A percentile compares a stretch with the other conserved stretches of the same genome.
Conservation (phyloP, 2,113 vertebrate genomes). For the Periophthalmodon schlosseri region DNA sequence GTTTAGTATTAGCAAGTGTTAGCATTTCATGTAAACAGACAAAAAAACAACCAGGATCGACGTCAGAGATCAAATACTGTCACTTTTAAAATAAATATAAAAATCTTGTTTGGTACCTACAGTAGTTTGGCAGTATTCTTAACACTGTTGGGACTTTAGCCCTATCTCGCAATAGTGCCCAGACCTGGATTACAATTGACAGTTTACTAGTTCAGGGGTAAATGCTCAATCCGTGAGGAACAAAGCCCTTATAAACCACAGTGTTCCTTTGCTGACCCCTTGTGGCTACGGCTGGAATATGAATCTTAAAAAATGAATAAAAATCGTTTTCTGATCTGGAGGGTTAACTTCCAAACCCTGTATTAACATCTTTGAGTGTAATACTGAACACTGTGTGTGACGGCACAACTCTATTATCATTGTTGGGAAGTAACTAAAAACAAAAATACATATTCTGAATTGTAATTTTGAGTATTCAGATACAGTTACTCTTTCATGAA, state of each 20-base stretch:
- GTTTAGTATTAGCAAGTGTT: neutral
- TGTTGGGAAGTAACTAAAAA: too few relatives aligned
- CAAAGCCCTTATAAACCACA: neutral
- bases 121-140: neutral
- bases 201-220: neutral
- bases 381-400: slow-evolving; percentile 60
- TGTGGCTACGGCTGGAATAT: neutral
- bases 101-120: neutral
- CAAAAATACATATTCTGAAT: too few relatives aligned
- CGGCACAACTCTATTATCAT: slow-evolving; percentile 43
- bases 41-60: neutral
- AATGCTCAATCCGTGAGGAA: neutral
- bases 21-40: slow-evolving; percentile 7
- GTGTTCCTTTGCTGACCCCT: neutral
- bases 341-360: slow-evolving; percentile 67
- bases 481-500: too few relatives aligned
- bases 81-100: neutral
- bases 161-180: neutral
- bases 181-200: neutral
- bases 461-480: too few relatives aligned
- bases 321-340: slow-evolving; percentile 29
- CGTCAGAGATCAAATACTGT: neutral
- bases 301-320: neutral
- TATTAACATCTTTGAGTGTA: slow-evolving; percentile 51
- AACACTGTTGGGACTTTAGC: neutral